These are phyloP conservation scores for Drosophila lutescens DNA, from an alignment of 2,888 invertebrate genomes.

Conservation along the genomic window DNA sequence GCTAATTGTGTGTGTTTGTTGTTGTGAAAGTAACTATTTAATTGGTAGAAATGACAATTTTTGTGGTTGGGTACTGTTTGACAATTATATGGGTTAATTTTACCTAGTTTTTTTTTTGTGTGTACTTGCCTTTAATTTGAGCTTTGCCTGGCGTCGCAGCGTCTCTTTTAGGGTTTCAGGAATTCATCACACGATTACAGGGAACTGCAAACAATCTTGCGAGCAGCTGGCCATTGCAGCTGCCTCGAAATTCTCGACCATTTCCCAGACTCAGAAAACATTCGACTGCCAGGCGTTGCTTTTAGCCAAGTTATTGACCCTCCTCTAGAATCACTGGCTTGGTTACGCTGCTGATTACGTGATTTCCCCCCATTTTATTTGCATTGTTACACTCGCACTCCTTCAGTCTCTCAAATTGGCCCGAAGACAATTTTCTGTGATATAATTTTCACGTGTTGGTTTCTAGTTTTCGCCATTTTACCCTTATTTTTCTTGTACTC, in stretches of 20 bases:
- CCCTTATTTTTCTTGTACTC: constrained; percentile 33
- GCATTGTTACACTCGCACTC: constrained; percentile 14
- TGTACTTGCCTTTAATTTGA: constrained; percentile 30
- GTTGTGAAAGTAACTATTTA: too few species aligned
- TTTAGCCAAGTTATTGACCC: constrained; percentile 39
- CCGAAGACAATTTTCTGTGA: constrained; percentile 48
- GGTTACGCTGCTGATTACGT: constrained; percentile 45
- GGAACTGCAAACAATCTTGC: constrained; percentile 27
- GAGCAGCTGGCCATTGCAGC: constrained; percentile 35
- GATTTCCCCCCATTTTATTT: constrained; percentile 19
- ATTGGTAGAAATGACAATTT: too few species aligned
- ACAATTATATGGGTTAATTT: too few species aligned
- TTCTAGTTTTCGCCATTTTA: constrained; percentile 42
- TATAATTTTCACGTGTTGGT: constrained; percentile 58
- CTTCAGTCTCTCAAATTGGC: constrained; percentile 28
- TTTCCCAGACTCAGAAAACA: neutral
- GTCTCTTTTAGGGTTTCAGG: constrained; percentile 17
- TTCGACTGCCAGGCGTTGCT: neutral
- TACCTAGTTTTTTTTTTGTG: too few species aligned
- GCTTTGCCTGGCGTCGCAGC: constrained; percentile 16
- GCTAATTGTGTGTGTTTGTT: too few species aligned
- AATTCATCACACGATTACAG: constrained; percentile 34
- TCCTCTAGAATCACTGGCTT: constrained; percentile 52
- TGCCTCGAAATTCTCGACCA: constrained; percentile 13
- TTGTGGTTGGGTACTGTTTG: too few species aligned